Percentiles rank a stretch among this genome's conserved stretches.
phyloP scores from a whole-genome alignment of 2,113 vertebrate genomes.

The Ondatra zibethicus region DNA sequence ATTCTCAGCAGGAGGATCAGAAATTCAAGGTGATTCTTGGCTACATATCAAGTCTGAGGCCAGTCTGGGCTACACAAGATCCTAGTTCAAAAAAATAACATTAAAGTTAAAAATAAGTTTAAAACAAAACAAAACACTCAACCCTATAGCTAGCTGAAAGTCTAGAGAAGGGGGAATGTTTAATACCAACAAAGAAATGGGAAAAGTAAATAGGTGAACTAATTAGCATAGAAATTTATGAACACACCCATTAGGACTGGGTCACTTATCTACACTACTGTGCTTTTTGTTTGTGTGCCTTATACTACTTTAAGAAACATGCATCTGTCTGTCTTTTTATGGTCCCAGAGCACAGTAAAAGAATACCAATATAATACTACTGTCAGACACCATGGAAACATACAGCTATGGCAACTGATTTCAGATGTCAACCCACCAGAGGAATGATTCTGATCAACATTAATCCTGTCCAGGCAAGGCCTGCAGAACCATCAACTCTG shows the following conservation, averaged over 20 bases:
- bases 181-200: constrained; percentile 16
- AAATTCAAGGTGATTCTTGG: not conserved
- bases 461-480: too few species aligned
- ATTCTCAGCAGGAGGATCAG: not conserved
- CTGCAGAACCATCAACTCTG: too few species aligned
- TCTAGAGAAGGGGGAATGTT: not conserved
- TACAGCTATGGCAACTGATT: too few species aligned
- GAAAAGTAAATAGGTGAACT: not conserved
- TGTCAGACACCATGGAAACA: too few species aligned
- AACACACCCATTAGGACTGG: not conserved
- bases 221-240: not conserved
- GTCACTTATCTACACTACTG: not conserved
- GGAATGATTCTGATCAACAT: too few species aligned
- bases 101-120: not conserved
- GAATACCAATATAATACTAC: not conserved
- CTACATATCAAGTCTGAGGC: not conserved
- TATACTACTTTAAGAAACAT: not conserved
- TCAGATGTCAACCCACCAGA: too few species aligned
- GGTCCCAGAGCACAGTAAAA: not conserved
- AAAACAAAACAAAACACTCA: not conserved
- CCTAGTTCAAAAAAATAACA: not conserved
- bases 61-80: not conserved
- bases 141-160: constrained; percentile 33
- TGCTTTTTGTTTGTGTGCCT: not conserved
- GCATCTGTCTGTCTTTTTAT: not conserved